Percentiles rank a stretch among this genome's conserved stretches.
phyloP scores from a whole-genome alignment of 2,797 vertebrate genomes.

The Poecilia velifera region DNA sequence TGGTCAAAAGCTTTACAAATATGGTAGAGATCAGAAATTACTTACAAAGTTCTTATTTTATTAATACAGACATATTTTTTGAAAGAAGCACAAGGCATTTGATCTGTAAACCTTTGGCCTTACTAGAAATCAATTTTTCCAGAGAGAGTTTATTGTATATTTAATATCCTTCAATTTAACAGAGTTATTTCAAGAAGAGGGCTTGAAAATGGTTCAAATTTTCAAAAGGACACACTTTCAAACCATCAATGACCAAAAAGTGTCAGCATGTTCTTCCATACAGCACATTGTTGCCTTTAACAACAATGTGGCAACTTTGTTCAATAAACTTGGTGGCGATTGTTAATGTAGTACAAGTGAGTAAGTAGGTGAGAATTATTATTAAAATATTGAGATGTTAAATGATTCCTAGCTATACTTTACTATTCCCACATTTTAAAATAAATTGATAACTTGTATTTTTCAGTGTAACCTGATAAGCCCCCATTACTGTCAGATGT shows the following conservation, averaged over 20 bases:
- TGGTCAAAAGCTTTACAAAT: neutral
- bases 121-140: neutral
- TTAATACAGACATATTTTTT: neutral
- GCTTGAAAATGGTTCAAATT: neutral
- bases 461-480: neutral
- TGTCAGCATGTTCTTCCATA: neutral
- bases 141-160: neutral
- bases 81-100: neutral
- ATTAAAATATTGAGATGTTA: neutral
- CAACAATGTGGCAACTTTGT: no score
- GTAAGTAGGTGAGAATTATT: neutral
- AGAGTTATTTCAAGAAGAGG: neutral
- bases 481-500: neutral
- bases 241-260: neutral
- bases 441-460: neutral
- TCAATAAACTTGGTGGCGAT: neutral
- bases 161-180: neutral
- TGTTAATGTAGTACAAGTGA: neutral
- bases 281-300: no score
- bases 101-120: neutral
- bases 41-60: neutral
- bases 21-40: neutral
- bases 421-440: neutral
- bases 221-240: neutral
- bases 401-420: neutral